Percentiles rank a stretch among this genome's conserved stretches.
Evolutionary conservation across 2,888 invertebrate species (phyloP).

Genomic region (Lutraria lutraria): DNA sequence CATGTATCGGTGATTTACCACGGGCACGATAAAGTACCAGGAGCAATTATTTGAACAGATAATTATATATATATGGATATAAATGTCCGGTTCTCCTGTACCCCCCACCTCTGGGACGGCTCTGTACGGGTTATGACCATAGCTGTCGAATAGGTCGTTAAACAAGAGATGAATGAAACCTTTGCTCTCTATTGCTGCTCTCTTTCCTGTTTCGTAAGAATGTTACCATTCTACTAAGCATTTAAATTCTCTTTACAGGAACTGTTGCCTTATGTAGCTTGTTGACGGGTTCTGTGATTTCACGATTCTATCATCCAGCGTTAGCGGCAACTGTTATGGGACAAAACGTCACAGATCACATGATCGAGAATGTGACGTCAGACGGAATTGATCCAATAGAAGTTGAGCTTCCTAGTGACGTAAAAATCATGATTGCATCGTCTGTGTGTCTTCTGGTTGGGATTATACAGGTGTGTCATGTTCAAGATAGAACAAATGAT

Average conservation of each 20-base stretch:
- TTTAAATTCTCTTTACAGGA: constrained; percentile 70
- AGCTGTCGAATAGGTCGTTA: too few relatives aligned
- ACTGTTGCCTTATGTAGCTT: constrained; percentile 85
- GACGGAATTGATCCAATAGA: constrained; percentile 52
- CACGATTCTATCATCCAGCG: constrained; percentile 61
- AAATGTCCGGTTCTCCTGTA: too few relatives aligned
- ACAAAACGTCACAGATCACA: background rate
- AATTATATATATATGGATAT: too few relatives aligned
- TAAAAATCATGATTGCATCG: constrained; percentile 59
- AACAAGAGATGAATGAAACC: too few relatives aligned
- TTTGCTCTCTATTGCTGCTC: too few relatives aligned
- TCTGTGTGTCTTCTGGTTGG: constrained; percentile 62
- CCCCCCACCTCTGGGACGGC: too few relatives aligned
- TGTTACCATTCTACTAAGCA: background rate
- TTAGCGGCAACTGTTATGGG: constrained; percentile 59
- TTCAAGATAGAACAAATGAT: background rate
- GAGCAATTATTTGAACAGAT: too few relatives aligned
- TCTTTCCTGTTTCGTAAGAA: too few relatives aligned
- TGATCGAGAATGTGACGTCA: constrained; percentile 34
- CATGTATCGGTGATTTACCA: too few relatives aligned
- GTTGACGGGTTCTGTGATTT: constrained; percentile 82
- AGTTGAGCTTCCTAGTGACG: constrained; percentile 61
- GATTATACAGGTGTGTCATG: constrained; percentile 55
- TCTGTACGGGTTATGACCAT: too few relatives aligned
- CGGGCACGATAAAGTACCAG: too few relatives aligned